Conservation (phyloP, 2,888 invertebrate species). For the Dinocampus coccinellae region DNA sequence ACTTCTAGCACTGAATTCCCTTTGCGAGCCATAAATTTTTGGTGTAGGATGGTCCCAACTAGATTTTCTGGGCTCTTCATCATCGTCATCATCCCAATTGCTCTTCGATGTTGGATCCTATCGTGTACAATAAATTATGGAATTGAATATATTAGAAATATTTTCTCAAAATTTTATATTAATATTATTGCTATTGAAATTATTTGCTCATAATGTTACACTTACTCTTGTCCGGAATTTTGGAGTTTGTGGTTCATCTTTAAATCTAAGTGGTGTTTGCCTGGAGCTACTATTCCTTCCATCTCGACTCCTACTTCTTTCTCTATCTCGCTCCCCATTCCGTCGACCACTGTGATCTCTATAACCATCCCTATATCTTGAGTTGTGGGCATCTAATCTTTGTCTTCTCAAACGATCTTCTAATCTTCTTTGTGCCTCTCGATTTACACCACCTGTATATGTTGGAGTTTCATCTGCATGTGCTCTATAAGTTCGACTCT, state of each 20-base stretch:
- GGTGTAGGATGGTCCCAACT: slow-evolving; percentile 96
- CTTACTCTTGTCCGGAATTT: slow-evolving; percentile 71
- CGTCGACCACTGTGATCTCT: slow-evolving; percentile 58
- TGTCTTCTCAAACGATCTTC: slow-evolving; percentile 64
- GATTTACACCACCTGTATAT: slow-evolving; percentile 92
- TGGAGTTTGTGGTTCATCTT: slow-evolving; percentile 91
- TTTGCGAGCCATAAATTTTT: slow-evolving; percentile 69
- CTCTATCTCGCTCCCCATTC: slow-evolving; percentile 61
- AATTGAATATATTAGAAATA: neutral
- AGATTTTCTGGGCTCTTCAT: slow-evolving; percentile 77
- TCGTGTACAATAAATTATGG: slow-evolving; percentile 5
- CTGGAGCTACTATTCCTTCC: slow-evolving; percentile 47
- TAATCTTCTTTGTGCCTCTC: slow-evolving; percentile 81
- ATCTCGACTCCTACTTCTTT: slow-evolving; percentile 45
- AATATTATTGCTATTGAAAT: neutral
- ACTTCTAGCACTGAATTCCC: slow-evolving; percentile 64
- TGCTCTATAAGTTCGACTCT: slow-evolving; percentile 80
- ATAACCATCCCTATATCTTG: slow-evolving; percentile 59
- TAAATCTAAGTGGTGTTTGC: slow-evolving; percentile 73
- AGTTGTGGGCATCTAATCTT: slow-evolving; percentile 60
- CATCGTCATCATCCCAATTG: slow-evolving; percentile 86
- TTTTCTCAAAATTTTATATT: neutral
- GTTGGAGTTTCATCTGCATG: slow-evolving; percentile 92
- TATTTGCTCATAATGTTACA: slow-evolving; percentile 39
- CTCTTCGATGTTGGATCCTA: slow-evolving; percentile 75